phyloP scores from a whole-genome alignment of 1,140 invertebrate genomes.

The Heliothis virescens region DNA sequence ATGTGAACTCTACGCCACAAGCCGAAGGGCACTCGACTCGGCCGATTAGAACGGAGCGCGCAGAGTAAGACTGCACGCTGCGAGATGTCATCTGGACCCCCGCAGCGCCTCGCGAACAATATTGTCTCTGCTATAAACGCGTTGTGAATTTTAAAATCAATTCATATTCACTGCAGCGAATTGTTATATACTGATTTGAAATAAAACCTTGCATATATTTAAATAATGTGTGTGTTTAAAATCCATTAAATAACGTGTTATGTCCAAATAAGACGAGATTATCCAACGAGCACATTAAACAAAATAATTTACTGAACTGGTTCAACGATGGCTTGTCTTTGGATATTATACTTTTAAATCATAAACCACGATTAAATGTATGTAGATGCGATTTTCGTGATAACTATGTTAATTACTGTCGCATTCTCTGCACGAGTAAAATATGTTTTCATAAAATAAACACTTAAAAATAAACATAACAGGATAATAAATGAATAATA shows the following conservation, averaged over 20 bases:
- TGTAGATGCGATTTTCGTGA: constrained; percentile 3
- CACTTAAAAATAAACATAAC: background rate
- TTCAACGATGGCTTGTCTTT: constrained; percentile 39
- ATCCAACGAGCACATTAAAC: constrained; percentile 47
- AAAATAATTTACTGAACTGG: constrained; percentile 49
- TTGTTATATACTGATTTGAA: constrained; percentile 57
- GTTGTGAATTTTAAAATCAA: constrained; percentile 85
- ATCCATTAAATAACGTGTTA: constrained; percentile 52
- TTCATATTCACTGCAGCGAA: constrained; percentile 78
- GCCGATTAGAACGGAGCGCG: constrained; percentile 63
- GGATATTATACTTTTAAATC: constrained; percentile 5
- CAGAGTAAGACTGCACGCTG: constrained; percentile 81
- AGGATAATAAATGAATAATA: constrained; percentile 1
- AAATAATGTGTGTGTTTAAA: constrained; percentile 52
- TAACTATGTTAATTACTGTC: background rate
- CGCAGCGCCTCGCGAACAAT: constrained; percentile 83
- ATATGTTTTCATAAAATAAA: background rate
- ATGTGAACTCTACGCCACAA: constrained; percentile 62
- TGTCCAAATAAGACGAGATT: constrained; percentile 53
- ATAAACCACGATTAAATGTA: background rate
- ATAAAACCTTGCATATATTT: constrained; percentile 51
- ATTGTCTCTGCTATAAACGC: constrained; percentile 83
- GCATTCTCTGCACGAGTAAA: background rate
- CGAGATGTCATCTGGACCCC: constrained; percentile 84
- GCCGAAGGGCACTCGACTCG: constrained; percentile 49